A percentile compares a stretch with the other conserved stretches of the same genome.
phyloP scores from a whole-genome alignment of 2,888 invertebrate genomes.

The Hipparchia sbordonii region DNA sequence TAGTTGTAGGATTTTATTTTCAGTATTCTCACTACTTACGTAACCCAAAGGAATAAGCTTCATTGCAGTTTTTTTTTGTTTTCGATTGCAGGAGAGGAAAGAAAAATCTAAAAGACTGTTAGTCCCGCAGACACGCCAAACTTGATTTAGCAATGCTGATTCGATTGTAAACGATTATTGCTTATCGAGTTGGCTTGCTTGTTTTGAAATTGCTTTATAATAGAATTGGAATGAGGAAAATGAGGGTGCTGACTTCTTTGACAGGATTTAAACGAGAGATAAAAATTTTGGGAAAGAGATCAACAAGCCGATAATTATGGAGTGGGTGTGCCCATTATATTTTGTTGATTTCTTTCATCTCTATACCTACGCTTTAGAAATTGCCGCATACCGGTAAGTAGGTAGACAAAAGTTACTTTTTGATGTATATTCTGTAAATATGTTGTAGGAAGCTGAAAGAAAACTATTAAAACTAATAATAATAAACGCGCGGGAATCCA shows the following conservation, averaged over 20 bases:
- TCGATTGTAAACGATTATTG: constrained; percentile 61
- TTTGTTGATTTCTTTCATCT: no score
- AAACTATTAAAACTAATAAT: no score
- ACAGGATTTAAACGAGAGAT: not conserved
- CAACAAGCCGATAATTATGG: not conserved
- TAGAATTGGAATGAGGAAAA: constrained; percentile 19
- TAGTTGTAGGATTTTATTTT: not conserved
- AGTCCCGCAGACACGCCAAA: constrained; percentile 45
- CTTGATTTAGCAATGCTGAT: constrained; percentile 54
- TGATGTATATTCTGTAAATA: no score
- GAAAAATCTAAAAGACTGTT: constrained; percentile 38
- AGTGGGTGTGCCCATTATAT: no score
- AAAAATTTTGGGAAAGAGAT: not conserved
- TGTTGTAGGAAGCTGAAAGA: no score
- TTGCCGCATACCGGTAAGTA: no score
- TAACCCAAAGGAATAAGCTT: constrained; percentile 20
- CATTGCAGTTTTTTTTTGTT: constrained; percentile 6
- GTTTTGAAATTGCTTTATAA: constrained; percentile 31
- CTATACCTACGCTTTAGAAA: no score
- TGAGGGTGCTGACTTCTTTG: not conserved
- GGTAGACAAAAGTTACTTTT: no score
- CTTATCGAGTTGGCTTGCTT: constrained; percentile 29
- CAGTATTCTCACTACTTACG: not conserved
- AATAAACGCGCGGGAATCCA: no score
- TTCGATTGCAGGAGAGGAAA: not conserved